Conservation (phyloP, 1,140 invertebrate genomes). For the Colletes latitarsis region DNA sequence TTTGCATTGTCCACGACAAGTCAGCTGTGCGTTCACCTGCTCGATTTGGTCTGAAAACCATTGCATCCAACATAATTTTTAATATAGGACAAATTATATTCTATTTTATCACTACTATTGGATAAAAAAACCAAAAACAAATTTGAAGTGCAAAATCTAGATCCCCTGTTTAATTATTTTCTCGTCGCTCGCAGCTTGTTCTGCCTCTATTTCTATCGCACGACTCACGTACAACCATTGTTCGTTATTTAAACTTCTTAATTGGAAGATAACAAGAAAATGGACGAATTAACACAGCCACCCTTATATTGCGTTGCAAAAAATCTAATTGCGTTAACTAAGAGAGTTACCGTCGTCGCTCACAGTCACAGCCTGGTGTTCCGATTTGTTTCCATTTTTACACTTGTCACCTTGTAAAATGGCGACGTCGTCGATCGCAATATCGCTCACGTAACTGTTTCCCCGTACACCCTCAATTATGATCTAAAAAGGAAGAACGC, state of each 20-base stretch:
- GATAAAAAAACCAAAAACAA: no score
- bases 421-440: constrained; percentile 88
- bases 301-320: neutral
- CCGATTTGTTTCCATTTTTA: constrained; percentile 47
- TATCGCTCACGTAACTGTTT: constrained; percentile 86
- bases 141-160: no score
- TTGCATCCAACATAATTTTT: neutral
- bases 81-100: neutral
- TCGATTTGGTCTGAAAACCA: constrained; percentile 76
- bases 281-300: neutral
- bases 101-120: neutral
- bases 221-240: no score
- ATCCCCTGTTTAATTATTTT: no score
- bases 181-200: no score
- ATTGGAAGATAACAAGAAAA: neutral
- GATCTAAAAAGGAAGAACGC: constrained; percentile 80
- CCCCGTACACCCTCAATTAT: constrained; percentile 87
- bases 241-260: neutral
- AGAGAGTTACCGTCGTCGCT: constrained; percentile 63
- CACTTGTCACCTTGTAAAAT: constrained; percentile 82
- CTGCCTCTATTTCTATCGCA: no score
- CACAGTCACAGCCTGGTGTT: constrained; percentile 48
- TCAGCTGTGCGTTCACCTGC: constrained; percentile 73
- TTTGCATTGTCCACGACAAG: constrained; percentile 75
- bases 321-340: neutral